A percentile compares a stretch with the other conserved stretches of the same genome.
These are phyloP conservation scores for Araneus ventricosus DNA, from an alignment of 1,140 invertebrate species.

Conservation along the genomic window DNA sequence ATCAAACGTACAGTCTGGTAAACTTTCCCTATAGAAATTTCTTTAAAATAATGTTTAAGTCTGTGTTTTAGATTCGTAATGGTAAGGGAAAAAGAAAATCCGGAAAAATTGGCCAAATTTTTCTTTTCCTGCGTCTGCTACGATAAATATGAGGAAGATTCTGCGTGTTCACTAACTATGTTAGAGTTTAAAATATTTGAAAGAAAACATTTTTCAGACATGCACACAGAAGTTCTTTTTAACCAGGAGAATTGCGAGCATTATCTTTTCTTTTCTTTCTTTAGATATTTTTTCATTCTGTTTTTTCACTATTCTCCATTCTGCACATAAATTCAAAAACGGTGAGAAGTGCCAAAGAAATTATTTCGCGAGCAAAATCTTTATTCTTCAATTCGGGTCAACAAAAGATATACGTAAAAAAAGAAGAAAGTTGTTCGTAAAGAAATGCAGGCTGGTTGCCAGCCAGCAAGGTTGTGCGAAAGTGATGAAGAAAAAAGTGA, in stretches of 20 bases:
- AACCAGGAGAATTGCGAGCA: background rate
- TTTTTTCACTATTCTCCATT: conserved; percentile 25
- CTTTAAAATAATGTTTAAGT: background rate
- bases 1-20: background rate
- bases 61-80: background rate
- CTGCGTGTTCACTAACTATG: conserved; percentile 38
- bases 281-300: background rate
- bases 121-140: background rate
- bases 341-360: conserved; percentile 71
- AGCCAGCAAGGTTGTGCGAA: background rate
- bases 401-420: conserved; percentile 15
- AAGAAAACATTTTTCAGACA: conserved; percentile 42
- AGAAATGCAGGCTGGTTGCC: conserved; percentile 50
- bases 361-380: conserved; percentile 73
- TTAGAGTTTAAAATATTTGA: background rate
- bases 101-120: background rate
- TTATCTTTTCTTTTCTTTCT: background rate
- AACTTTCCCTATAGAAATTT: background rate
- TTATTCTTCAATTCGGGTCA: conserved; percentile 72
- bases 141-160: background rate
- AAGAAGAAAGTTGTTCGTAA: conserved; percentile 34
- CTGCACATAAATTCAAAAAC: conserved; percentile 69
- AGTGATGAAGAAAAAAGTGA: conserved; percentile 53
- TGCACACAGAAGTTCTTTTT: background rate
- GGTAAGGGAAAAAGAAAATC: background rate